Evolutionary conservation across 2,888 invertebrate species (phyloP), one percentile per base, ranked within the genome.

Genomic region (Parascotia fuliginaria): DNA sequence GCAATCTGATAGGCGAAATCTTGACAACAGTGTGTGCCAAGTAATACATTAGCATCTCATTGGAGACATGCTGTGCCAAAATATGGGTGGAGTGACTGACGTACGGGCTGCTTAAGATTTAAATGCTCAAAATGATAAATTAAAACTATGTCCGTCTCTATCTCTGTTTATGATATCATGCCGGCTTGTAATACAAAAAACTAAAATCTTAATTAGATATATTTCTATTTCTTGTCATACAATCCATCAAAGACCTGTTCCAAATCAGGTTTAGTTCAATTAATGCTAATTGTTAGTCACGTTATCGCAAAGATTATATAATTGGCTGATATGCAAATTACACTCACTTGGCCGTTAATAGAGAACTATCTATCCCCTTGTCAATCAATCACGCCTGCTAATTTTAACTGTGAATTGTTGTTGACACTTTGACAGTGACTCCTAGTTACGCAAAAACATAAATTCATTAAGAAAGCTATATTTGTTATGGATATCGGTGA

Each of bases 1-100:
- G 84, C 80, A 82, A 89, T 84, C 75, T 74, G 84, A 86, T 85
- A 84, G 79, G 75, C 63, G 54, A 70, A 70, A 70, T 73, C 62
- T 70, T 76, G 70, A 77, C 71, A 68, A 68, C 57, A 59, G 66
- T 66, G 52, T 81, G 81, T 89, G 91, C 92, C 91, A 90, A 89
- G 78, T 84, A 83, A 87, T 85, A 87, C 87, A 89, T 89, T 89
- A 90, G 77, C 86, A 86, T 87, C 83, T 82, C 79, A 84, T 88
- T 86, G 78, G 74, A 70, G 80, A 87, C 80, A 55, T 75, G 77
- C 78, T 81, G 70, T 77, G 84, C 82, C 83, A 84, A 81, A 67
- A 65, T 65, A 66, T 73, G 71, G 58, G 70, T 70, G 68, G 73
- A 72, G 65, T 77, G 76, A 74, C 65, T 63, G 66, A 76, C 78